A percentile compares a stretch with the other conserved stretches of the same genome.
Evolutionary conservation across 2,888 invertebrate genomes (phyloP).

Genomic region (Antitype chi): DNA sequence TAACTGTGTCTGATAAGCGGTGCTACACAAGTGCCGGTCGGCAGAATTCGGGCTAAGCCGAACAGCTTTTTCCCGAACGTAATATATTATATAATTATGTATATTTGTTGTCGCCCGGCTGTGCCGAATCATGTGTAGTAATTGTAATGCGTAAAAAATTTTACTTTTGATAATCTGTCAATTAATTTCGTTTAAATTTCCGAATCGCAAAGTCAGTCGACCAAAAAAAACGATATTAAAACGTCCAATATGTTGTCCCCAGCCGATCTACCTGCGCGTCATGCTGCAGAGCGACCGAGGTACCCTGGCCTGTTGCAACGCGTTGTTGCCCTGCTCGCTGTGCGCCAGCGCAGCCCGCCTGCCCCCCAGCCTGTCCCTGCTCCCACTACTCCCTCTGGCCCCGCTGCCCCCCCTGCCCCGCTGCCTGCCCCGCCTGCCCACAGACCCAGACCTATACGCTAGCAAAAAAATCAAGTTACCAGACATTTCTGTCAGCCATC

Average conservation of each 20-base stretch:
- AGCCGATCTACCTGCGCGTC: conserved; percentile 95
- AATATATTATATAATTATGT: too few relatives aligned
- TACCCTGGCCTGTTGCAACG: conserved; percentile 92
- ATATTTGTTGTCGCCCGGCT: too few relatives aligned
- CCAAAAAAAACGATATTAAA: not conserved
- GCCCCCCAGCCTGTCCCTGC: conserved; percentile 66
- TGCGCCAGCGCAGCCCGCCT: conserved; percentile 75
- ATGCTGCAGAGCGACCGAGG: conserved; percentile 94
- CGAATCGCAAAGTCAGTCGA: too few relatives aligned
- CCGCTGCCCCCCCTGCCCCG: not conserved
- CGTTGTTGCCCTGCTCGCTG: conserved; percentile 81
- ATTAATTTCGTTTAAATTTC: too few relatives aligned
- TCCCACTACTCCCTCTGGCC: conserved; percentile 11
- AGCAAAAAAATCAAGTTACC: conserved; percentile 66
- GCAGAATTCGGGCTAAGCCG: too few relatives aligned
- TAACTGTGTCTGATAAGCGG: too few relatives aligned
- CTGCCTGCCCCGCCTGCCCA: conserved; percentile 71
- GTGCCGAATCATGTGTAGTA: too few relatives aligned
- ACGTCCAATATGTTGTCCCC: conserved; percentile 63
- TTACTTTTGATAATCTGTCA: too few relatives aligned
- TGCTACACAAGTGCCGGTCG: too few relatives aligned
- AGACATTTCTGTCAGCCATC: conserved; percentile 63
- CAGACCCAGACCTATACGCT: conserved; percentile 79
- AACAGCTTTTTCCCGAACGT: too few relatives aligned
- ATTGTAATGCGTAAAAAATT: too few relatives aligned